These are phyloP conservation scores for Grantiella picta DNA, from an alignment of 2,113 vertebrate genomes.

Conservation along the genomic window DNA sequence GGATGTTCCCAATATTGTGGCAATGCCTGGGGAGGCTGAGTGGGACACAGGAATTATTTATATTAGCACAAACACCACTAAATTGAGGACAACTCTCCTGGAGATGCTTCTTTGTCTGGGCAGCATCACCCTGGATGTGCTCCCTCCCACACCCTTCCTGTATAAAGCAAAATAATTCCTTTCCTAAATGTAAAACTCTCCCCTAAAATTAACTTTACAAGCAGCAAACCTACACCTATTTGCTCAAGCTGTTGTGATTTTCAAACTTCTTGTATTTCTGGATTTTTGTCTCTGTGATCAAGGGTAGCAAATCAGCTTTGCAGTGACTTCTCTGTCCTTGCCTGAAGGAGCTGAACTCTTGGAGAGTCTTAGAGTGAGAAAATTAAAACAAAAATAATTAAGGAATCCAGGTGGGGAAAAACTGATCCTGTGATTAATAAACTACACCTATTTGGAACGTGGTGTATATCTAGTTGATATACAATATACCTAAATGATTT, in stretches of 20 bases:
- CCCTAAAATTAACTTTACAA: neutral
- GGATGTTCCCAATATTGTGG: neutral
- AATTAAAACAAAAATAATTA: neutral
- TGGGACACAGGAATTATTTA: neutral
- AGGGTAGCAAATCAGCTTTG: neutral
- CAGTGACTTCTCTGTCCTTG: neutral
- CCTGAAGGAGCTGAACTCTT: neutral
- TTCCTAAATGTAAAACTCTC: neutral
- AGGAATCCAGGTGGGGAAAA: neutral
- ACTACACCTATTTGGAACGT: neutral
- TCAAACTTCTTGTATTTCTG: neutral
- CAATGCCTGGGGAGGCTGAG: neutral
- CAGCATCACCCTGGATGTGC: neutral
- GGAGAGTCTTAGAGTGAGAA: neutral
- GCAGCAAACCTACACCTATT: rapidly evolving
- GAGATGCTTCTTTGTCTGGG: neutral
- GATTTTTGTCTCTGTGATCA: neutral
- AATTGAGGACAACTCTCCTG: rapidly evolving
- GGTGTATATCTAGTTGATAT: neutral
- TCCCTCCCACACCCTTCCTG: rapidly evolving
- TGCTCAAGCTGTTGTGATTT: neutral
- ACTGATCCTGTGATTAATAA: neutral
- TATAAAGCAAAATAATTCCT: neutral
- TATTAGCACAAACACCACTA: neutral
- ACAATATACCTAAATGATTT: neutral